Evolutionary conservation across 2,797 vertebrate genomes (phyloP).

Genomic region (Lycodopsis pacificus): DNA sequence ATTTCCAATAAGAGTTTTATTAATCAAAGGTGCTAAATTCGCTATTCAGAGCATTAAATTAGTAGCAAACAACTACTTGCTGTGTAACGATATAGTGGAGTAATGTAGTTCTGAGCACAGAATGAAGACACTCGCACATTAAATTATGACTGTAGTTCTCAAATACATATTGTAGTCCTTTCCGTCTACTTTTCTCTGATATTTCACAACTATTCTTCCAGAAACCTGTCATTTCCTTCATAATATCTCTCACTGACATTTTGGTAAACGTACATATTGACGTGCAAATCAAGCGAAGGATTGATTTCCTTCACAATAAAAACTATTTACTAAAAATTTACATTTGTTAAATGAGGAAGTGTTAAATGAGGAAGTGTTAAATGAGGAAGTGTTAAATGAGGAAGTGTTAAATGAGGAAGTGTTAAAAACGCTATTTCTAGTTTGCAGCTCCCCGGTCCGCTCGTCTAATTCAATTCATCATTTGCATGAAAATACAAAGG

Average conservation of each 20-base stretch:
- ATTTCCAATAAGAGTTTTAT: too few species aligned
- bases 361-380: neutral
- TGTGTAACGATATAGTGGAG: too few species aligned
- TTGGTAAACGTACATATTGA: neutral
- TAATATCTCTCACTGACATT: neutral
- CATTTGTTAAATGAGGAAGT: neutral
- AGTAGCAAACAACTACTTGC: too few species aligned
- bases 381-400: neutral
- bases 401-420: neutral
- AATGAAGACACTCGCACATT: neutral
- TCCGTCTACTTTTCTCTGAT: neutral
- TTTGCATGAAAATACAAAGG: slow-evolving; percentile 49
- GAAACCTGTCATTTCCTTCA: neutral
- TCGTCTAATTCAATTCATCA: slow-evolving; percentile 1
- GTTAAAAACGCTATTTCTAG: slow-evolving; percentile 3
- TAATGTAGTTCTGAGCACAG: too few species aligned
- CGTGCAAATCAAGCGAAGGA: neutral
- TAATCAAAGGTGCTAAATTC: too few species aligned
- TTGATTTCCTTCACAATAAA: neutral
- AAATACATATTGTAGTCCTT: neutral
- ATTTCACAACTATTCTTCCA: neutral
- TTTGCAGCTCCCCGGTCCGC: neutral
- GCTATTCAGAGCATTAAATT: too few species aligned
- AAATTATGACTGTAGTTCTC: neutral
- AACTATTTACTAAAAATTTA: neutral